phyloP scores from a whole-genome alignment of 1,140 invertebrate genomes.

The Drosophila pruinosa region DNA sequence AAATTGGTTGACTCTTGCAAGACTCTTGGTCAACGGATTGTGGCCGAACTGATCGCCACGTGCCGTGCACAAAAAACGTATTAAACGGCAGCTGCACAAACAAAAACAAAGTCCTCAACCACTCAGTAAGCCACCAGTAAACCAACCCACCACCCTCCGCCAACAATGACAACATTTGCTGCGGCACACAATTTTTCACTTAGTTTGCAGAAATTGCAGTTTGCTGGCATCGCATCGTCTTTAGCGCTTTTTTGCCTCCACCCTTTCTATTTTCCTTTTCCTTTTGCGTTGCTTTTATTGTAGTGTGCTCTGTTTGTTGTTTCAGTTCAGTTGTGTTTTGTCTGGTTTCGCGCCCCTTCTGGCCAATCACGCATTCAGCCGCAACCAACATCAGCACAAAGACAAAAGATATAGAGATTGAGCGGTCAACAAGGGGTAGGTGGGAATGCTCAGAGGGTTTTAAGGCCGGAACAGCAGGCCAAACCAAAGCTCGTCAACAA shows the following conservation, averaged over 20 bases:
- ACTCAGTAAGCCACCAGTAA: slow-evolving; percentile 11
- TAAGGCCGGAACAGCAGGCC: slow-evolving; percentile 21
- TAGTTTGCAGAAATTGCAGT: slow-evolving; percentile 41
- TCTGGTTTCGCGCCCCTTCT: slow-evolving; percentile 31
- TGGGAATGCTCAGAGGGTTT: not conserved
- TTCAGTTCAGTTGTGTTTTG: slow-evolving; percentile 31
- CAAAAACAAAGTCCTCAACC: slow-evolving; percentile 34
- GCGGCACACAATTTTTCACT: slow-evolving; percentile 50
- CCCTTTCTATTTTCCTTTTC: slow-evolving; percentile 38
- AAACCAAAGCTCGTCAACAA: slow-evolving; percentile 11
- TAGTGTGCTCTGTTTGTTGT: slow-evolving; percentile 13
- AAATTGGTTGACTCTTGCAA: slow-evolving; percentile 30
- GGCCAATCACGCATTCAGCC: slow-evolving; percentile 74
- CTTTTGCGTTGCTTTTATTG: not conserved
- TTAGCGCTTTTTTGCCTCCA: slow-evolving; percentile 18
- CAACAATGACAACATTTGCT: slow-evolving; percentile 44
- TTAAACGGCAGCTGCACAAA: slow-evolving; percentile 35
- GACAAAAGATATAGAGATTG: slow-evolving; percentile 46
- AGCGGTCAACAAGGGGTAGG: not conserved
- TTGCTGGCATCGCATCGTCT: slow-evolving; percentile 17
- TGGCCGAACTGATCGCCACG: slow-evolving; percentile 26
- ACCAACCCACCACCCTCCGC: slow-evolving; percentile 9
- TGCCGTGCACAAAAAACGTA: slow-evolving; percentile 26
- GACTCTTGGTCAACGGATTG: slow-evolving; percentile 21
- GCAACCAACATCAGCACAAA: slow-evolving; percentile 37